Evolutionary conservation across 2,113 vertebrate genomes (phyloP), one percentile per base, ranked within the genome.

Genomic region (Phoenicopterus ruber): DNA sequence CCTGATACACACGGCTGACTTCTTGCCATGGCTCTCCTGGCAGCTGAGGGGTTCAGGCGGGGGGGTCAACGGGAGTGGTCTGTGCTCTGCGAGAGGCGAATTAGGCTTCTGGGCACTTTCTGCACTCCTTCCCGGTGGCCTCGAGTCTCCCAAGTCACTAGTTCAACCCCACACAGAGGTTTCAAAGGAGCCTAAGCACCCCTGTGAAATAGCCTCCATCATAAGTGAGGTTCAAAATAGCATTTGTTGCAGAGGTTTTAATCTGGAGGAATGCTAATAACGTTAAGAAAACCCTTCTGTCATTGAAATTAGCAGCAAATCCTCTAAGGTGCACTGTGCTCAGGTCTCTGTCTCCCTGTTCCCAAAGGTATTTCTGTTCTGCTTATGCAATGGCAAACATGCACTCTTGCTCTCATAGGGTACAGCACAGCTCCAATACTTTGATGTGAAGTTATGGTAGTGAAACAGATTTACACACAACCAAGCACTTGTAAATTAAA

Each of bases 371-470:
- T 81, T 50, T 70, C 76, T 86, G 20, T 18, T 88, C 93, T 87
- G 32, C 59, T 88, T 67, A 28, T 28, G 29, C 52, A 89, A 61
- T 44, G 77, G 71, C 69, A 83, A 88, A 78, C 66, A 46, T 9
- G 13, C 11, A 50, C 28, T 63, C 54, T 49, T 63, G n/a, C 42
- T 91, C 73, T 80, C 84, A 83, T 38, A 1, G 7, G 67, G 57
- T 69, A 78, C 54, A 90, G 79, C 46, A 21, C 85, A 74, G 76
- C 76, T 91, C 52, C 74, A 74, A 86, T 17, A 84, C 86, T 89
- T 93, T 82, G 86, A 88, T 92, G 83, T 97, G 80, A 93, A 92
- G 67, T 76, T 69, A 54, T 40, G 65, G 47, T 74, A 87, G 55
- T 63, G 82, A 91, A 94, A 86, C 29, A 82, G 70, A 85, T 85